These are phyloP conservation scores for Cacoxenus indagator DNA, from an alignment of 2,888 invertebrate genomes.

Conservation along the genomic window DNA sequence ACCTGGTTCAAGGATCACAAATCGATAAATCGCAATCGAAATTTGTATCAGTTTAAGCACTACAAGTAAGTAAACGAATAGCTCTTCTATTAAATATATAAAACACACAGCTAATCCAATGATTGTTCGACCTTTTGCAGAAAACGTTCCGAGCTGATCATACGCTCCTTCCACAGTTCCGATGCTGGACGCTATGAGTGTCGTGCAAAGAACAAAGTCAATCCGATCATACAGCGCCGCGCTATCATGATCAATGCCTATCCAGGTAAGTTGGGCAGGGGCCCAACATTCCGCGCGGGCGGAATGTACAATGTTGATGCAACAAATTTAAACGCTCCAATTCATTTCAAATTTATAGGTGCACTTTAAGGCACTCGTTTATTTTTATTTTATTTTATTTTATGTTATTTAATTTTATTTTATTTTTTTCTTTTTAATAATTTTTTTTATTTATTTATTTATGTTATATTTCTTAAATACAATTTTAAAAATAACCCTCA, in stretches of 20 bases:
- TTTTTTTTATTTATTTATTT: constrained; percentile 28
- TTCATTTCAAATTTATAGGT: constrained; percentile 59
- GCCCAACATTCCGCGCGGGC: constrained; percentile 19
- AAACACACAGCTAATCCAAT: neutral
- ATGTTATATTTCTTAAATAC: constrained; percentile 5
- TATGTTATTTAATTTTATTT: no score
- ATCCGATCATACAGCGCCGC: constrained; percentile 65
- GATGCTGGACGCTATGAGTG: constrained; percentile 88
- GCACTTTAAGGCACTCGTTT: no score
- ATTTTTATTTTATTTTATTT: no score
- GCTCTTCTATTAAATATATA: neutral
- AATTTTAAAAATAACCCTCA: neutral
- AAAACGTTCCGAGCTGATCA: constrained; percentile 86
- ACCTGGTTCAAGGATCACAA: constrained; percentile 85
- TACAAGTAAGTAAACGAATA: constrained; percentile 68
- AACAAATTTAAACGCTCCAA: constrained; percentile 49
- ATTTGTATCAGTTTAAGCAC: constrained; percentile 69
- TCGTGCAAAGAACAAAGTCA: constrained; percentile 76
- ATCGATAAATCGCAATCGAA: constrained; percentile 72
- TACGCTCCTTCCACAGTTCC: constrained; percentile 80
- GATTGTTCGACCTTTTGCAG: constrained; percentile 74
- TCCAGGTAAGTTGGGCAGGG: constrained; percentile 61
- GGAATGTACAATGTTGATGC: constrained; percentile 14
- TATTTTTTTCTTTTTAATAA: no score
- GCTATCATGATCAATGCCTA: constrained; percentile 68